A percentile compares a stretch with the other conserved stretches of the same genome.
phyloP scores from a whole-genome alignment of 2,888 invertebrate species.

The Elmis aenea region DNA sequence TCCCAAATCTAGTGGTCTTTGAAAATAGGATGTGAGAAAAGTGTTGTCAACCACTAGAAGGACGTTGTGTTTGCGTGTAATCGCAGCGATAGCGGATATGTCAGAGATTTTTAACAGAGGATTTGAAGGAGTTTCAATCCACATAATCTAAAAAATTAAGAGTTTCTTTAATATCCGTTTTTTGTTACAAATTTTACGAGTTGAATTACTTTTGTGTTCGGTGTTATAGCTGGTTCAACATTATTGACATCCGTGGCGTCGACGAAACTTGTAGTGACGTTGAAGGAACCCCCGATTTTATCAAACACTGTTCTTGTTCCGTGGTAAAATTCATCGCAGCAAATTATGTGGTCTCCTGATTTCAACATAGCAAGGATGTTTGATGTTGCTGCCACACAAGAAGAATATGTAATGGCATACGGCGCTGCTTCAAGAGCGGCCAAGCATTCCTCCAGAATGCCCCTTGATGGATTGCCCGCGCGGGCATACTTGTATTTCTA shows the following conservation, averaged over 20 bases:
- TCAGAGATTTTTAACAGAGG: conserved; percentile 79
- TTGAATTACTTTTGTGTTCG: conserved; percentile 71
- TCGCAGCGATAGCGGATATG: conserved; percentile 61
- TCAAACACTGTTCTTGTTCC: conserved; percentile 69
- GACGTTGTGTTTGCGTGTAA: conserved; percentile 47
- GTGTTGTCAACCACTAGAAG: conserved; percentile 27
- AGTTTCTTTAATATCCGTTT: not conserved
- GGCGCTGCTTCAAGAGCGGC: conserved; percentile 83
- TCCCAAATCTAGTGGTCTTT: conserved; percentile 31
- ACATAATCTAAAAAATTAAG: conserved; percentile 71
- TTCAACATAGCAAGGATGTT: conserved; percentile 66
- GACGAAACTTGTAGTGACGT: conserved; percentile 63
- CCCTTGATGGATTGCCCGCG: conserved; percentile 86
- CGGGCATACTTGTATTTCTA: conserved; percentile 83
- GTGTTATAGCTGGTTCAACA: conserved; percentile 60
- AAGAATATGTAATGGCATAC: conserved; percentile 71
- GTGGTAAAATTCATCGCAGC: conserved; percentile 87
- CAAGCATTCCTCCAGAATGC: conserved; percentile 76
- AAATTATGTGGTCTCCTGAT: conserved; percentile 79
- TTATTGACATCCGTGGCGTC: conserved; percentile 64
- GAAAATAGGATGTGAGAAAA: conserved; percentile 26
- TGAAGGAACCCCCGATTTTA: conserved; percentile 51
- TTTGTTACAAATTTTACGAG: not conserved
- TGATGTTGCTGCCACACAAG: conserved; percentile 79
- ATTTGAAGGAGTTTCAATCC: conserved; percentile 91